A percentile compares a stretch with the other conserved stretches of the same genome.
Conservation (phyloP, 2,888 invertebrate genomes). For the Endotricha flammealis region DNA sequence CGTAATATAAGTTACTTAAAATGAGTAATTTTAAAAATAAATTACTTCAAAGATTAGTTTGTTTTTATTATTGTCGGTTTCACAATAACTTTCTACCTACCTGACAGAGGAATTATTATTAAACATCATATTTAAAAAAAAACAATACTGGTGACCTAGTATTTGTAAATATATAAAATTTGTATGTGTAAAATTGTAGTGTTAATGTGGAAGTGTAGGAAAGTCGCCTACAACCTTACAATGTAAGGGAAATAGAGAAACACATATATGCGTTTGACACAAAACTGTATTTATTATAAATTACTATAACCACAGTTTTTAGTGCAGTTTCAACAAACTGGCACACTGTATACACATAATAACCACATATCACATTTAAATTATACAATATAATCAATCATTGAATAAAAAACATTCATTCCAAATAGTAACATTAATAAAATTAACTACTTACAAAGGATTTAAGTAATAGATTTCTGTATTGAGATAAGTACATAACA, state of each 20-base stretch:
- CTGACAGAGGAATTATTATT: too few species aligned
- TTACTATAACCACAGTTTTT: constrained; percentile 48
- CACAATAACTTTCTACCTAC: too few species aligned
- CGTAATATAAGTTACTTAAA: constrained; percentile 15
- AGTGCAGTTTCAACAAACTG: constrained; percentile 33
- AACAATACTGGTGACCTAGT: too few species aligned
- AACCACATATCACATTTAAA: constrained; percentile 46
- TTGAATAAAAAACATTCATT: constrained; percentile 28
- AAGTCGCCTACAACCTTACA: too few species aligned
- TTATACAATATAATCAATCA: constrained; percentile 33
- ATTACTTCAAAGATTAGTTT: constrained; percentile 25
- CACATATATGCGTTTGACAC: constrained; percentile 33
- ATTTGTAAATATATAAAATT: too few species aligned
- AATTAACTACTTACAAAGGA: constrained; percentile 9
- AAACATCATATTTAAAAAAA: too few species aligned
- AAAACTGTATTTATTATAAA: constrained; percentile 51
- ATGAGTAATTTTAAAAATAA: constrained; percentile 22
- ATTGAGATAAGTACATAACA: constrained; percentile 22
- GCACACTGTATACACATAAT: constrained; percentile 44
- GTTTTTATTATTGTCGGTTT: too few species aligned
- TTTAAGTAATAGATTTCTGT: constrained; percentile 21
- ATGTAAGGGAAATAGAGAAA: constrained; percentile 23
- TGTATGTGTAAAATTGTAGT: too few species aligned
- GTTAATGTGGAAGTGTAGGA: too few species aligned
- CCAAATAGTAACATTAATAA: constrained; percentile 2